Conservation (phyloP, 2,888 invertebrate genomes). For the Acrobasis repandana region DNA sequence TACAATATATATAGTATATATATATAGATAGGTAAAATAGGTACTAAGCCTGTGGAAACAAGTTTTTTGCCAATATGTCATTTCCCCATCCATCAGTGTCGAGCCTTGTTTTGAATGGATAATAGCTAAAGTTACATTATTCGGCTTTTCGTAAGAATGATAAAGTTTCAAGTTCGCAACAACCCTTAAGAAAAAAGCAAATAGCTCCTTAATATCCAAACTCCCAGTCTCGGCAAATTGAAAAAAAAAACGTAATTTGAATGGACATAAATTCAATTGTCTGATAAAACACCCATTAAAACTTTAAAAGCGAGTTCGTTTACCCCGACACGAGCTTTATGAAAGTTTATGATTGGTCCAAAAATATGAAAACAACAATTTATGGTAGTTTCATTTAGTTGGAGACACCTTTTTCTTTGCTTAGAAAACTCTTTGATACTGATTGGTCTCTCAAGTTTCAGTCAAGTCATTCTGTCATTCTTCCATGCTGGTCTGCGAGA, state of each 20-base stretch:
- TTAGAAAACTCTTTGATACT: background rate
- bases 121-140: too few species aligned
- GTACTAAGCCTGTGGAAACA: too few species aligned
- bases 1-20: too few species aligned
- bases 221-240: background rate
- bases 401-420: background rate
- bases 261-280: conserved; percentile 12
- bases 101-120: too few species aligned
- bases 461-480: too few species aligned
- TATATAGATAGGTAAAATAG: too few species aligned
- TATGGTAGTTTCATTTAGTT: background rate
- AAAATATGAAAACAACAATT: background rate
- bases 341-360: background rate
- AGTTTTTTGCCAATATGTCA: too few species aligned
- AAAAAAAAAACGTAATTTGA: conserved; percentile 10
- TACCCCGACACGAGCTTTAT: conserved; percentile 3
- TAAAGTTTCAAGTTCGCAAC: background rate
- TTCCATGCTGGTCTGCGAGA: too few species aligned
- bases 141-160: background rate
- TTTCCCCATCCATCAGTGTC: too few species aligned
- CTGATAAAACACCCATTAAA: conserved; percentile 10
- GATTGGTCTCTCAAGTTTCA: background rate
- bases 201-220: background rate
- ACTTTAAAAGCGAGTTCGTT: conserved; percentile 12
- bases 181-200: background rate